A percentile compares a stretch with the other conserved stretches of the same genome.
Evolutionary conservation across 2,797 vertebrate genomes (phyloP).

Genomic region (Malacoraja senta): DNA sequence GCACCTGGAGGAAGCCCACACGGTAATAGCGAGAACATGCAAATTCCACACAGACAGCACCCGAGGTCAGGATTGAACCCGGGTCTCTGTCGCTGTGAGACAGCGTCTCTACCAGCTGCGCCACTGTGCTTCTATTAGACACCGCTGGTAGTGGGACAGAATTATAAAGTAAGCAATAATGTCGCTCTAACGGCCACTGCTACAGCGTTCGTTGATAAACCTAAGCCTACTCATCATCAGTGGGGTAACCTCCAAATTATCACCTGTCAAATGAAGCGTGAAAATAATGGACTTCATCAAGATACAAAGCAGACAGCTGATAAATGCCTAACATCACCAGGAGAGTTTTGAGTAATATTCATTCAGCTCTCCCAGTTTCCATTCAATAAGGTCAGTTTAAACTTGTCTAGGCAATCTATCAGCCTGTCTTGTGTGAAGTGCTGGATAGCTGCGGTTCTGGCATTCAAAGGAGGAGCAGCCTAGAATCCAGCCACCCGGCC

Average conservation of each 20-base stretch:
- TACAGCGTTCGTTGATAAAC: not conserved
- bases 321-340: conserved; percentile 12
- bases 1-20: too few relatives aligned
- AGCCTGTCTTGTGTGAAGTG: not conserved
- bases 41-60: too few relatives aligned
- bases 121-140: too few relatives aligned
- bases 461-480: not conserved
- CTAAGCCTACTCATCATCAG: too few relatives aligned
- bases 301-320: not conserved
- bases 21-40: too few relatives aligned
- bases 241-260: conserved; percentile 21
- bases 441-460: not conserved
- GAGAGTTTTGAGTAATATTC: conserved; percentile 15
- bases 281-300: conserved; percentile 29
- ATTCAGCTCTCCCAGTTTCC: not conserved
- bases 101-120: too few relatives aligned
- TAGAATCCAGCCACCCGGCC: not conserved
- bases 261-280: not conserved
- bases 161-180: not conserved
- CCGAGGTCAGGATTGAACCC: too few relatives aligned
- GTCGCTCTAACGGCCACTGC: not conserved
- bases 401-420: conserved; percentile 10
- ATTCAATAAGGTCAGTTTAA: conserved; percentile 31
- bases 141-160: too few relatives aligned
- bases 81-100: too few relatives aligned